Base-by-base conservation (phyloP, 2,113 vertebrate genomes). In the Ptilorrhoa leucosticta region DNA sequence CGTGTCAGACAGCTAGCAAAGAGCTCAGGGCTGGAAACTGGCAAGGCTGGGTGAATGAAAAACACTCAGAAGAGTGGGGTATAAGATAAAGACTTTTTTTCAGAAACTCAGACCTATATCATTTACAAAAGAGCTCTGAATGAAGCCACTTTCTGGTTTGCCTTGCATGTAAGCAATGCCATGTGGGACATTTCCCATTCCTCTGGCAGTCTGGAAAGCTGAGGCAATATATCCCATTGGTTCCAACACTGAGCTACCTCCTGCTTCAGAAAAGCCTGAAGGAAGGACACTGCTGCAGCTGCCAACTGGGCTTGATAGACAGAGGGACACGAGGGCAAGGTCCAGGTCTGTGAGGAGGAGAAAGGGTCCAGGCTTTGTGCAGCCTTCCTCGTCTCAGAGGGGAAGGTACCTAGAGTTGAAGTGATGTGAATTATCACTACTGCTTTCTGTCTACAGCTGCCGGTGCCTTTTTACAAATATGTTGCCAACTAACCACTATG, bases 291-390 rank as follows among this genome's bases (percentile, higher is more conserved):
- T 45, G 87, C 28, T 7, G 11, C 30, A 76, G 63, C 53, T 80
- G 66, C 51, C 37, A 9, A 30, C 50, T n/a, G 81, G 48, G 45
- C 48, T 83, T 31, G 30, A 33, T 5, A 54, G 26, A 33, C 80
- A 79, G 44, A 27, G 10, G 76, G 35, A 82, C 70, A 75, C 13
- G 30, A 97, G 96, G 73, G 39, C 12, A 12, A 50, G 39, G 54
- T 58, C 72, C 81, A n/a, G 27, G 63, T 94, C 91, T 95, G 53
- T 5, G 11, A 94, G 90, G 66, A 97, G 92, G 57, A 50, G 85
- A 96, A 91, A 73, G 58, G 19, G 83, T 90, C 90, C 81, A 84
- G 76, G 40, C 42, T 61, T 33, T 2, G 2, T 56, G 27, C 42
- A 90, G 73, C 66, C 54, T 76, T 30, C 23, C 47, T 77, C 54